A percentile compares a stretch with the other conserved stretches of the same genome.
Evolutionary conservation across 2,113 vertebrate species (phyloP).

Genomic region (Heliornis fulica): DNA sequence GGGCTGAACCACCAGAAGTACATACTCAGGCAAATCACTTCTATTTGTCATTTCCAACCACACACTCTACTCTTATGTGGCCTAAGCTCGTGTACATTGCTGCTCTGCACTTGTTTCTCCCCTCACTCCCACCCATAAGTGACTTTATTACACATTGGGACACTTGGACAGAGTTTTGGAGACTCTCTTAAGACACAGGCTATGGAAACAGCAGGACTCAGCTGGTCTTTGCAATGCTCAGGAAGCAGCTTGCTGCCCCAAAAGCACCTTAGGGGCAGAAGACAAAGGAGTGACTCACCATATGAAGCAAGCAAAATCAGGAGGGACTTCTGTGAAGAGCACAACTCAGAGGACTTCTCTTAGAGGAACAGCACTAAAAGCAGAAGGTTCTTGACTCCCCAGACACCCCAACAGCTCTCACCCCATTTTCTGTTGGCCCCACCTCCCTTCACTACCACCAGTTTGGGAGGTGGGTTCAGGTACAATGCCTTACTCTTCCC

Average conservation of each 20-base stretch:
- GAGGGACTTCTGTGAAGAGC: constrained; percentile 45
- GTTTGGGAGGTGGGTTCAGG: background rate
- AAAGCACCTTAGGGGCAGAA: background rate
- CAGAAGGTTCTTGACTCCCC: background rate
- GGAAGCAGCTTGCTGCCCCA: background rate
- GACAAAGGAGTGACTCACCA: constrained; percentile 7
- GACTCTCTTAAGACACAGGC: background rate
- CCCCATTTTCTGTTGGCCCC: too few relatives aligned
- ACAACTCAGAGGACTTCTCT: background rate
- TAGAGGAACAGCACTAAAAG: background rate
- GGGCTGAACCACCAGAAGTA: background rate
- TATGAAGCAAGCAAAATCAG: background rate
- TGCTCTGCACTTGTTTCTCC: background rate
- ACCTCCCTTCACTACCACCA: background rate
- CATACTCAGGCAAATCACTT: background rate
- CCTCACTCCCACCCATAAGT: background rate
- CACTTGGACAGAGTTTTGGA: background rate
- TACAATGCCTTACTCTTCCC: background rate
- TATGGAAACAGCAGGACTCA: background rate
- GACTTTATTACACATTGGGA: background rate
- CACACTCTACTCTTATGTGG: background rate
- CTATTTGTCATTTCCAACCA: background rate
- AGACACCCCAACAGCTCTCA: background rate
- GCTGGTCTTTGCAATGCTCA: accelerated
- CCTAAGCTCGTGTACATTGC: accelerated